phyloP scores from a whole-genome alignment of 53 echinoderm and acorn worm species.

The Arbacia lixula region DNA sequence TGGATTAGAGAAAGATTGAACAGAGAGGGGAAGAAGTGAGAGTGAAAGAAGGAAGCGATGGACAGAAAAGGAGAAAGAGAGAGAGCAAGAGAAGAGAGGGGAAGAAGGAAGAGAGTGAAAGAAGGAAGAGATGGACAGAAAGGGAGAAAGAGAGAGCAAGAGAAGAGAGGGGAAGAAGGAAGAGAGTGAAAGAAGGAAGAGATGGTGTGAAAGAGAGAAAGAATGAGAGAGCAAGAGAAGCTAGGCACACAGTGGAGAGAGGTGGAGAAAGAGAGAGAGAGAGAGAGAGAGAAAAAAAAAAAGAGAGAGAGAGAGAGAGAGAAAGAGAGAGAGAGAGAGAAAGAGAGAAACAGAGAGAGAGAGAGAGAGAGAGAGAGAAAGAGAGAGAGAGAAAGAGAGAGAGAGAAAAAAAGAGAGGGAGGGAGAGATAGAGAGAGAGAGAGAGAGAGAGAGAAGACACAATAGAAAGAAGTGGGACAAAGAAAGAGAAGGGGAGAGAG shows the following conservation, averaged over 20 bases:
- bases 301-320: not conserved
- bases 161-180: not conserved
- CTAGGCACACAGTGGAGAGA: not conserved
- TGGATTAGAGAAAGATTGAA: not conserved
- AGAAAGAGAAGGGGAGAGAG: not conserved
- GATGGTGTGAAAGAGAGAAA: not conserved
- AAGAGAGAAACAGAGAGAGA: no score
- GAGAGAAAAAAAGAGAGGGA: not conserved
- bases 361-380: not conserved
- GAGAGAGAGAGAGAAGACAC: not conserved
- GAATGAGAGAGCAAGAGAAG: not conserved
- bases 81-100: not conserved
- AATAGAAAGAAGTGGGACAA: not conserved
- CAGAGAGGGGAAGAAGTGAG: not conserved
- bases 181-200: not conserved
- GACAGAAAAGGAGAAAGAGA: no score
- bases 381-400: not conserved
- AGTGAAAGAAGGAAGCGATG: not conserved
- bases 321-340: not conserved
- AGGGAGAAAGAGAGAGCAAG: no score
- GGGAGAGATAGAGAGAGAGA: not conserved
- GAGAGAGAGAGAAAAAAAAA: not conserved
- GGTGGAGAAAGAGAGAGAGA: not conserved
- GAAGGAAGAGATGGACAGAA: not conserved
- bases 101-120: not conserved